Conservation (phyloP, 1,140 invertebrate species). For the Camponotus floridanus region DNA sequence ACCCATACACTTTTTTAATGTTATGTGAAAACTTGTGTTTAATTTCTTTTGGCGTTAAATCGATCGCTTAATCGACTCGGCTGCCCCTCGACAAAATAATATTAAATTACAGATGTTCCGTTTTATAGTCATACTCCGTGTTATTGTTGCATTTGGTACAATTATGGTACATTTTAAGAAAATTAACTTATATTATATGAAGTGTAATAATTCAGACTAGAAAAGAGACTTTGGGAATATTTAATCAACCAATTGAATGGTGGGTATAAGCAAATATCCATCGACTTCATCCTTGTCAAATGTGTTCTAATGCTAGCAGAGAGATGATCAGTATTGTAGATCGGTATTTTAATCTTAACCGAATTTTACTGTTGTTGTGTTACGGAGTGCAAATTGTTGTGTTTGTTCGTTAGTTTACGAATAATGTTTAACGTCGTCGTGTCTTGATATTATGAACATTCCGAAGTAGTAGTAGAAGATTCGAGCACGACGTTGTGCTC, state of each 20-base stretch:
- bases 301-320: background rate
- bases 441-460: too few relatives aligned
- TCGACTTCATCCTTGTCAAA: background rate
- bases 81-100: background rate
- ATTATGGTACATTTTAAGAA: too few relatives aligned
- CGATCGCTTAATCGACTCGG: background rate
- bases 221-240: background rate
- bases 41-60: background rate
- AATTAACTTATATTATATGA: too few relatives aligned
- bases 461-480: too few relatives aligned
- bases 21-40: slow-evolving; percentile 10
- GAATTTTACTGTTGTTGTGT: background rate
- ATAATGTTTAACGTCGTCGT: too few relatives aligned
- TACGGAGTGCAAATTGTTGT: too few relatives aligned
- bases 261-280: background rate
- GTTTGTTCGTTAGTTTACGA: too few relatives aligned
- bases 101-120: background rate
- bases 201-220: too few relatives aligned
- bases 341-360: slow-evolving; percentile 3
- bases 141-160: too few relatives aligned
- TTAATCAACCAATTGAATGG: background rate
- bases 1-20: background rate
- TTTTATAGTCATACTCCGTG: background rate
- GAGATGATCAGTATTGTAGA: background rate
- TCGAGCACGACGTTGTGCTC: too few relatives aligned